These are phyloP conservation scores for Xiphorhynchus elegans DNA, from an alignment of 2,113 vertebrate species.

Conservation along the genomic window DNA sequence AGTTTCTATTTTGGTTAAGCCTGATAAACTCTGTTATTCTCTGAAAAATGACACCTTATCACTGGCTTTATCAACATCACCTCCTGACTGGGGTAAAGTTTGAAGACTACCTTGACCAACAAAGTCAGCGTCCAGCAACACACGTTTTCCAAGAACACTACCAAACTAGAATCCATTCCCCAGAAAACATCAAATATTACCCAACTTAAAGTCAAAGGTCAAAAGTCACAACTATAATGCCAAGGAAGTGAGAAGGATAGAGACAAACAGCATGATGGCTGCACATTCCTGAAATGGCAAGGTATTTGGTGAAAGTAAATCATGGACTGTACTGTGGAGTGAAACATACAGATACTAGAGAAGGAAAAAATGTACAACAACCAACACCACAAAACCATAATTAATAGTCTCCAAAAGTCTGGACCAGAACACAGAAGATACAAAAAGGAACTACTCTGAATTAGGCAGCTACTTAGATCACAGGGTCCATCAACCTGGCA, in stretches of 20 bases:
- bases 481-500: not conserved
- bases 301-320: not conserved
- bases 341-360: not conserved
- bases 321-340: rapidly evolving
- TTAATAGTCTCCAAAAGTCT: not conserved
- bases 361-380: not conserved
- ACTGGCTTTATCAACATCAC: not conserved
- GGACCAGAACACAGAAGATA: not conserved
- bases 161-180: not conserved
- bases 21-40: not conserved
- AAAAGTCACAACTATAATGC: not conserved
- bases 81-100: not conserved
- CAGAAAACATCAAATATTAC: not conserved
- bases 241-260: not conserved
- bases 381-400: not conserved
- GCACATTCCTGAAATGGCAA: not conserved
- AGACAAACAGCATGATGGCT: not conserved
- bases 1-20: not conserved
- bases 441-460: not conserved
- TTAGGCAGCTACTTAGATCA: not conserved
- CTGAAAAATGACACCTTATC: not conserved
- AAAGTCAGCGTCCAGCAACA: not conserved
- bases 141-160: not conserved
- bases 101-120: not conserved
- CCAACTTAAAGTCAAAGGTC: not conserved